Evolutionary conservation across 2,113 vertebrate species (phyloP), one percentile per base, ranked within the genome.

Genomic region (Carettochelys insculpta): DNA sequence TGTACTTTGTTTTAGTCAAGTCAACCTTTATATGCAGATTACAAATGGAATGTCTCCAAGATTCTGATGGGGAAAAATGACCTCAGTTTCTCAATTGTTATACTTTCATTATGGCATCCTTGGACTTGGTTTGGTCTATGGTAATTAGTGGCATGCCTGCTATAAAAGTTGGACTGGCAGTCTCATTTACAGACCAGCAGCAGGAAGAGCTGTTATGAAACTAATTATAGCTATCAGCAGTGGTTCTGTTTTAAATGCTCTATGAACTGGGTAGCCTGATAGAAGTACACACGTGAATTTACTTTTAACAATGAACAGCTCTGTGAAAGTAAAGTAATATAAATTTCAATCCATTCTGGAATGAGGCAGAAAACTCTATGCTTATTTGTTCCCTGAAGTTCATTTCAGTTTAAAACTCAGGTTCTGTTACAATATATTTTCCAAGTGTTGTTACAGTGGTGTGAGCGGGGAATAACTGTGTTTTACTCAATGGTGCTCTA

Each of bases 141-240:
- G 61, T 97, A 96, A 97, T 97, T 97, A 95, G 92, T 87, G 79
- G 80, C 90, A 91, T 56, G 88, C 77, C 93, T 93, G 71, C 87
- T 87, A 87, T 2, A 95, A 94, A 92, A 94, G 71, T 79, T 96
- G 92, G 82, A 91, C 79, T 89, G 50, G 8, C 34, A 87, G 92
- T 14, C 88, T 95, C 80, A 79, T 73, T 94, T 71, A 78, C 94
- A 68, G 89, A 97, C 92, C 94, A 96, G 95, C 93, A 93, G 94
- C 88, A 92, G 90, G 80, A 97, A 95, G 91, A 95, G 82, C 95
- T 95, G 88, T 96, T 95, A 95, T 93, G 94, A 97, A 96, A 95
- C 90, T 96, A 97, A 97, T 97, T 97, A 95, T 77, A 93, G 80
- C 94, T 97, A 95, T 97, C 96, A 96, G 94, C 96, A 93, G 96